phyloP scores from a whole-genome alignment of 2,888 invertebrate species.

The Nudaria mundana region DNA sequence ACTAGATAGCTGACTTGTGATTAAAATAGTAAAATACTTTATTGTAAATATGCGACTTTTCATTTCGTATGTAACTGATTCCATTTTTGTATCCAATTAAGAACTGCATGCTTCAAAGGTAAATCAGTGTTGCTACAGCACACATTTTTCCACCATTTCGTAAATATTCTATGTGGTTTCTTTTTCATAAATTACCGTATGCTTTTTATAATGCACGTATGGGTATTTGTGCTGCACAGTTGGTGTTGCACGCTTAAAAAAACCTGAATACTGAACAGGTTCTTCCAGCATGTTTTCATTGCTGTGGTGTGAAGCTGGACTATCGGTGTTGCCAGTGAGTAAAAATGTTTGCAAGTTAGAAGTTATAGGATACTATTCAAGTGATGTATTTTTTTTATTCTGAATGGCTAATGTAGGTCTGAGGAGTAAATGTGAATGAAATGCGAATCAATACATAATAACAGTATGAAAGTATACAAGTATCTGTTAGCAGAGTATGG shows the following conservation, averaged over 20 bases:
- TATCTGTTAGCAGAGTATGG: conserved; percentile 18
- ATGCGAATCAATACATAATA: not conserved
- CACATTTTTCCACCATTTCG: conserved; percentile 17
- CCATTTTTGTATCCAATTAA: conserved; percentile 39
- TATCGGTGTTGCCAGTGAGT: conserved; percentile 33
- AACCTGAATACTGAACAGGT: conserved; percentile 49
- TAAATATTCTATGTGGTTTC: conserved; percentile 12
- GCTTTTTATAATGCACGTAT: conserved; percentile 41
- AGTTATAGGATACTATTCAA: not conserved
- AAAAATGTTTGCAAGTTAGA: conserved; percentile 8
- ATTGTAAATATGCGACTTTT: too few relatives aligned
- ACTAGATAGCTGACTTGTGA: too few relatives aligned
- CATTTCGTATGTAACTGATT: too few relatives aligned
- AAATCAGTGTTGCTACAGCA: conserved; percentile 40
- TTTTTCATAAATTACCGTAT: conserved; percentile 17
- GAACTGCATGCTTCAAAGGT: conserved; percentile 52
- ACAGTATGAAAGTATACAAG: conserved; percentile 13
- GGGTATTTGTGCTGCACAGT: conserved; percentile 40
- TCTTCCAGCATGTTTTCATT: conserved; percentile 61
- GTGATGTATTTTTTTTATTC: not conserved
- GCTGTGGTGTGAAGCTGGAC: conserved; percentile 59
- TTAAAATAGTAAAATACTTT: too few relatives aligned
- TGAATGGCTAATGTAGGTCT: too few relatives aligned
- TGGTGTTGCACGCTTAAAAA: conserved; percentile 72
- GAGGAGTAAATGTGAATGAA: not conserved